A percentile compares a stretch with the other conserved stretches of the same genome.
Conservation (phyloP, 2,888 invertebrate species). For the Dryococelus australis region DNA sequence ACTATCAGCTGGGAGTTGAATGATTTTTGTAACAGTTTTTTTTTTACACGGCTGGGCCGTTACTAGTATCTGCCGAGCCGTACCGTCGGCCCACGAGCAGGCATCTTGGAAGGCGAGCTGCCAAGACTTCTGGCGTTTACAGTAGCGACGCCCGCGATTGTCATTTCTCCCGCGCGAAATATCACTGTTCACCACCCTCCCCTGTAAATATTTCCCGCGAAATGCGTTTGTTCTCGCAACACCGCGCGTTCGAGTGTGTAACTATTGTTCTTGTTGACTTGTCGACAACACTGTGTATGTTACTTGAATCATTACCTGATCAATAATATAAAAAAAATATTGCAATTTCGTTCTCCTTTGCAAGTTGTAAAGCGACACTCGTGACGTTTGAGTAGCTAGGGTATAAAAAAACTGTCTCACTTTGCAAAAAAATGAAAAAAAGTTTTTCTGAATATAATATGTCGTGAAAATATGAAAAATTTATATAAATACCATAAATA, state of each 20-base stretch:
- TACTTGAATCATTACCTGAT: background rate
- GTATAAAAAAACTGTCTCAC: background rate
- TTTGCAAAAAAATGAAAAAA: background rate
- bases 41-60: no score
- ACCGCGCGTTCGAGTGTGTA: background rate
- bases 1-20: no score
- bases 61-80: no score
- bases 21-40: no score
- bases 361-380: background rate
- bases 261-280: background rate
- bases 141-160: no score
- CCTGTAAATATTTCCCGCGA: background rate
- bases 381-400: background rate
- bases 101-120: no score
- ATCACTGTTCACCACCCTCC: background rate
- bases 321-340: background rate
- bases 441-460: background rate
- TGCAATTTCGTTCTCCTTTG: background rate
- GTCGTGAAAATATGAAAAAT: background rate
- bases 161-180: no score
- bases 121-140: no score
- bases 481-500: constrained; percentile 11
- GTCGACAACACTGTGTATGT: background rate
- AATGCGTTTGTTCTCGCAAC: background rate
- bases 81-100: no score